phyloP scores from a whole-genome alignment of 2,113 vertebrate species.

The Bubo scandiacus region DNA sequence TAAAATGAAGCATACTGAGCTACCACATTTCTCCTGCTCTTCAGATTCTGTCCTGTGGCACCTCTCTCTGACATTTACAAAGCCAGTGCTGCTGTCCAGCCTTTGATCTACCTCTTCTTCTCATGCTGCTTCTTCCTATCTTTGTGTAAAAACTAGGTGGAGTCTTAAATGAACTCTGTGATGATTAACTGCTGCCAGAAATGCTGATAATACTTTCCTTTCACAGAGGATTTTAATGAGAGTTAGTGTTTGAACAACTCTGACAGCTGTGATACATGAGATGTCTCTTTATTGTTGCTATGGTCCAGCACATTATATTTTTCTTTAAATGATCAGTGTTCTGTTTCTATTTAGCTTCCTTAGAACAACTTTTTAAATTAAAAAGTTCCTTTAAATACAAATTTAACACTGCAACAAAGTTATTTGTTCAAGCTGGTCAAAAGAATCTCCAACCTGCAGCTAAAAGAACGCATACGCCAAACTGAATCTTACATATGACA shows the following conservation, averaged over 20 bases:
- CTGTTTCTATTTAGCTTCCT: background rate
- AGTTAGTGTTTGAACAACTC: background rate
- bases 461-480: background rate
- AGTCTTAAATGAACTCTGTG: background rate
- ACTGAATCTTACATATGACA: fast-evolving
- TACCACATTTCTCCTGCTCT: background rate
- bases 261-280: background rate
- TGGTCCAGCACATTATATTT: fast-evolving
- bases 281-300: background rate
- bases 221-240: background rate
- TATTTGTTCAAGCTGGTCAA: background rate
- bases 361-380: background rate
- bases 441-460: background rate
- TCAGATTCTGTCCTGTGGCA: background rate
- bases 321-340: fast-evolving
- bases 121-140: background rate
- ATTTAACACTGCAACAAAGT: background rate
- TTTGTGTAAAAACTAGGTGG: background rate
- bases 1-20: background rate
- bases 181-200: background rate
- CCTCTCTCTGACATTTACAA: no score
- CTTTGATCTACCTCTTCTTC: background rate
- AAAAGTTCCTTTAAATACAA: background rate
- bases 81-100: background rate
- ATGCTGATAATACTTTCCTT: background rate